These are phyloP conservation scores for Pediacus dermestoides DNA, from an alignment of 2,888 invertebrate genomes.

Conservation along the genomic window DNA sequence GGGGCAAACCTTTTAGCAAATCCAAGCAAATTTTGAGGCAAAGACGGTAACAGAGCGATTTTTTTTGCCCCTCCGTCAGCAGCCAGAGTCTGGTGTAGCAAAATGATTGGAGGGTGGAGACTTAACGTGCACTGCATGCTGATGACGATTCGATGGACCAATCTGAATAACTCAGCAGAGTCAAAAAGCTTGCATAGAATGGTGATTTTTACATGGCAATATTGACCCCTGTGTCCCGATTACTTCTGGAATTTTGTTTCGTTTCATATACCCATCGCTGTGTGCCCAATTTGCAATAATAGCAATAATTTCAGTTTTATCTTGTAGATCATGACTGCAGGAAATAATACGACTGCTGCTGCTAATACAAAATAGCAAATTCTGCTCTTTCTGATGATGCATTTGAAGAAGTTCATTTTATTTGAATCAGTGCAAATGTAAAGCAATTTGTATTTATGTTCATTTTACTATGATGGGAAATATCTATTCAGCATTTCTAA, in stretches of 20 bases:
- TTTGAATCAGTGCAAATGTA: too few relatives aligned
- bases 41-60: constrained; percentile 4
- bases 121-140: constrained; percentile 1
- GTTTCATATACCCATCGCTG: too few relatives aligned
- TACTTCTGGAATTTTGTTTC: constrained; percentile 1
- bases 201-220: background rate
- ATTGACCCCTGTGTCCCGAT: constrained; percentile 3
- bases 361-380: too few relatives aligned
- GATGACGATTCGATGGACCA: constrained; percentile 4
- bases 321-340: too few relatives aligned
- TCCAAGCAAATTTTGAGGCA: constrained; percentile 31
- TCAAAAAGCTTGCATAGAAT: constrained; percentile 5
- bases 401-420: too few relatives aligned
- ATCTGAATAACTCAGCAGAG: constrained; percentile 3
- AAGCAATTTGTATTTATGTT: too few relatives aligned
- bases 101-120: constrained; percentile 7
- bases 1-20: constrained; percentile 28
- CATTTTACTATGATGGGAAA: too few relatives aligned
- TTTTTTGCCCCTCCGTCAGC: constrained; percentile 8
- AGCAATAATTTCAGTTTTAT: too few relatives aligned
- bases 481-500: too few relatives aligned
- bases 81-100: background rate
- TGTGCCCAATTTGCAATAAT: too few relatives aligned
- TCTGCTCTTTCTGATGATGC: too few relatives aligned
- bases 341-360: too few relatives aligned